Base-by-base conservation (phyloP, 2,888 invertebrate species). In the Falcaria lacertinaria region DNA sequence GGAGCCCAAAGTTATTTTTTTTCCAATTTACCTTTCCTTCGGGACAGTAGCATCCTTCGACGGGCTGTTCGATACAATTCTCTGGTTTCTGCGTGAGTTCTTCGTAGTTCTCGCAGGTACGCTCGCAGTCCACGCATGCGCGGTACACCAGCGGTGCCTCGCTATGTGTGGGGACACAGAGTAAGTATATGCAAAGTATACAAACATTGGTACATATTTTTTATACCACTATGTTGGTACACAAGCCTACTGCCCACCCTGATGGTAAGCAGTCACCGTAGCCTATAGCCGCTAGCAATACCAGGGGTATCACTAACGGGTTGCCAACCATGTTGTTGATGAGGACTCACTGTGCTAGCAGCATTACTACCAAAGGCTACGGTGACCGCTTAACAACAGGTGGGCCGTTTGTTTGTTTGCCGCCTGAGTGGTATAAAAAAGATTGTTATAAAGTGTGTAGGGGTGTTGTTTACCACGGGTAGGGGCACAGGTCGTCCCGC, bases 21-120 rank as follows among this genome's bases (percentile, higher is more conserved):
- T n/a, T n/a, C n/a, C n/a, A n/a, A n/a, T n/a, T 45, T 59, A 94
- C 93, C 77, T 93, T 91, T 46, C 94, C 94, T 39, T 91, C 80
- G 0, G 96, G 94, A 80, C 97, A 97, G 90, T 94, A 95, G 77
- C 97, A 97, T 1, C 96, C 97, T 65, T 96, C 97, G 0, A 91
- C 90, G 0, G 81, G 76, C 8, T 74, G 78, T 3, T 75, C 73
- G 17, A 73, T 64, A 48, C 94, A 94, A 34, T 70, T 85, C 48
- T 64, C 78, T 14, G 86, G 87, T 37, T 76, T 60, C 45, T 70
- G 73, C 2, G 66, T 55, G 2, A 87, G 70, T 8, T 85, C 75
- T 36, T 91, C 90, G 37, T 91, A 71, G 56, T 90, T 91, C 5
- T 93, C 93, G 60, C 95, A 95, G 0, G 93, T 94, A 36, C 90